phyloP scores from a whole-genome alignment of 2,888 invertebrate genomes.

The Drosophila putrida region DNA sequence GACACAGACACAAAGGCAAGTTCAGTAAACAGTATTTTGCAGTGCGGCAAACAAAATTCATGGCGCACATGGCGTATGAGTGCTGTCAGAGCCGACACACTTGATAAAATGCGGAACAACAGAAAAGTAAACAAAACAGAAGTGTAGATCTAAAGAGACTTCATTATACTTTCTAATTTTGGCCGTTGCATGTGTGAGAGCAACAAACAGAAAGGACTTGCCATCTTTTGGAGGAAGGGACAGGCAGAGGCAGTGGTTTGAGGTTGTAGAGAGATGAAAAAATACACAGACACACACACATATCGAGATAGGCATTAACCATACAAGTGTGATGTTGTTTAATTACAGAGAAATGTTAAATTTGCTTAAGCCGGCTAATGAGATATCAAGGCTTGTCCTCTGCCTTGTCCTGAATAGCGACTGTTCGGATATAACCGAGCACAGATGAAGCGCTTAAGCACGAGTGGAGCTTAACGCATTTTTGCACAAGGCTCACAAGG shows the following conservation, averaged over 20 bases:
- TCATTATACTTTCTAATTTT: slow-evolving; percentile 70
- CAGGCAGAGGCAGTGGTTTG: not conserved
- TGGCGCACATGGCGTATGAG: slow-evolving; percentile 66
- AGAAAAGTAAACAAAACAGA: slow-evolving; percentile 55
- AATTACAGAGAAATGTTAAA: slow-evolving; percentile 63
- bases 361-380: slow-evolving; percentile 69
- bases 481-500: slow-evolving; percentile 54
- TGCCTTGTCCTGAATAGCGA: slow-evolving; percentile 17
- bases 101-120: slow-evolving; percentile 57
- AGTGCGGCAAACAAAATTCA: slow-evolving; percentile 63
- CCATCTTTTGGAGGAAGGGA: not conserved
- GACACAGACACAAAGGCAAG: slow-evolving; percentile 17
- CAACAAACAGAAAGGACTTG: not conserved
- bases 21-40: slow-evolving; percentile 53
- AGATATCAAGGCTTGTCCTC: slow-evolving; percentile 44
- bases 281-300: slow-evolving; percentile 9
- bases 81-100: slow-evolving; percentile 49
- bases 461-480: slow-evolving; percentile 68
- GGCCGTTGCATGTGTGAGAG: slow-evolving; percentile 17
- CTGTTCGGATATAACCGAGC: slow-evolving; percentile 34
- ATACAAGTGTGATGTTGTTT: slow-evolving; percentile 56
- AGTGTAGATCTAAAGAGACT: slow-evolving; percentile 53
- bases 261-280: not conserved
- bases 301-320: slow-evolving; percentile 36
- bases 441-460: slow-evolving; percentile 58